Evolutionary conservation across 2,888 invertebrate species (phyloP).

Genomic region (Tachina grossa): DNA sequence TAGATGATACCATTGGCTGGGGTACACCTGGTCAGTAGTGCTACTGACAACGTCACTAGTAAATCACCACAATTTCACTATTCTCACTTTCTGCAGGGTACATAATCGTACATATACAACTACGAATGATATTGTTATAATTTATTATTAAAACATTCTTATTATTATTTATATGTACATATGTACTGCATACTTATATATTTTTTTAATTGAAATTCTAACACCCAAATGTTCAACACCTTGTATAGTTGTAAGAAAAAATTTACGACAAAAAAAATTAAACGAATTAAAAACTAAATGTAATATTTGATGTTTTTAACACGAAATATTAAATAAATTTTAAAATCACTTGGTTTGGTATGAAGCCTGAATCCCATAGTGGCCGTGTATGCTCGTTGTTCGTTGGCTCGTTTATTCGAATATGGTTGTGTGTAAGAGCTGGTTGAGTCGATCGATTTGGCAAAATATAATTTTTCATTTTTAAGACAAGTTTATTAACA

Average conservation of each 20-base stretch:
- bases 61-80: too few relatives aligned
- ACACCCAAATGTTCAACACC: slow-evolving; percentile 70
- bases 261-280: slow-evolving; percentile 14
- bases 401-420: background rate
- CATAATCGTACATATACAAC: background rate
- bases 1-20: too few relatives aligned
- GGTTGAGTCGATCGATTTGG: slow-evolving; percentile 32
- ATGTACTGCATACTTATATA: slow-evolving; percentile 11
- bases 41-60: too few relatives aligned
- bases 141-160: slow-evolving; percentile 48
- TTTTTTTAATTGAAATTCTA: slow-evolving; percentile 69
- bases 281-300: slow-evolving; percentile 36
- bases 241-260: slow-evolving; percentile 63
- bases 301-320: slow-evolving; percentile 69
- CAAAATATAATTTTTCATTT: slow-evolving; percentile 53
- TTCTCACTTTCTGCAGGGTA: too few relatives aligned
- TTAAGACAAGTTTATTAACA: slow-evolving; percentile 65
- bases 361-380: slow-evolving; percentile 33
- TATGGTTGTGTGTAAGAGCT: background rate
- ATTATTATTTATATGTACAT: background rate
- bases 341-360: slow-evolving; percentile 45
- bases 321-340: slow-evolving; percentile 65
- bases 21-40: too few relatives aligned
- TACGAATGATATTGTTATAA: slow-evolving; percentile 39
- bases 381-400: slow-evolving; percentile 16